These are phyloP conservation scores for Rhombomys opimus DNA, from an alignment of 2,113 vertebrate species.

Conservation along the genomic window DNA sequence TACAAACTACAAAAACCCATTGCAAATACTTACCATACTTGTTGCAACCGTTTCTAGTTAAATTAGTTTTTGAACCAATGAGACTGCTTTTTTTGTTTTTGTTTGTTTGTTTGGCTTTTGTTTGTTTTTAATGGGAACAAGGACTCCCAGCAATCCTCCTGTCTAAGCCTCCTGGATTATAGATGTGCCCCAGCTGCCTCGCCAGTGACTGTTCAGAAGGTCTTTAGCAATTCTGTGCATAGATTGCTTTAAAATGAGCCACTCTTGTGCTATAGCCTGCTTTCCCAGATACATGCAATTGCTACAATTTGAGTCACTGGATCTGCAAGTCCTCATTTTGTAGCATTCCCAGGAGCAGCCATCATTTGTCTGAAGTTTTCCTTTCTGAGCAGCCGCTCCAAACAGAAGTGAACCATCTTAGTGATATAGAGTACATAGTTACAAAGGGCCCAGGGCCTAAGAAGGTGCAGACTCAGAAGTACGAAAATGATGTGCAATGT, in stretches of 20 bases:
- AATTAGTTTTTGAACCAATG: neutral
- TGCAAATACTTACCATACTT: neutral
- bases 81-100: neutral
- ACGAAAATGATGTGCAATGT: neutral
- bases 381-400: neutral
- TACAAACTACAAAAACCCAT: neutral
- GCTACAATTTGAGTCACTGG: neutral
- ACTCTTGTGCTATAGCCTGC: neutral
- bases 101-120: neutral
- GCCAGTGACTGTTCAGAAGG: neutral
- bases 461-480: neutral
- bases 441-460: neutral
- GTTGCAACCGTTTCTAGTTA: neutral
- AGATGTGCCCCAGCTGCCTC: neutral
- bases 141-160: neutral
- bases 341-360: neutral
- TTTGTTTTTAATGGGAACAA: neutral
- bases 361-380: neutral
- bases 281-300: neutral
- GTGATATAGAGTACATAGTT: neutral
- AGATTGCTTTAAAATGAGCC: neutral
- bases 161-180: neutral
- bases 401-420: neutral
- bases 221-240: neutral
- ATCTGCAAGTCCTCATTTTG: neutral